Base-by-base conservation (phyloP, 2,113 vertebrate genomes). In the Leptodactylus fuscus region DNA sequence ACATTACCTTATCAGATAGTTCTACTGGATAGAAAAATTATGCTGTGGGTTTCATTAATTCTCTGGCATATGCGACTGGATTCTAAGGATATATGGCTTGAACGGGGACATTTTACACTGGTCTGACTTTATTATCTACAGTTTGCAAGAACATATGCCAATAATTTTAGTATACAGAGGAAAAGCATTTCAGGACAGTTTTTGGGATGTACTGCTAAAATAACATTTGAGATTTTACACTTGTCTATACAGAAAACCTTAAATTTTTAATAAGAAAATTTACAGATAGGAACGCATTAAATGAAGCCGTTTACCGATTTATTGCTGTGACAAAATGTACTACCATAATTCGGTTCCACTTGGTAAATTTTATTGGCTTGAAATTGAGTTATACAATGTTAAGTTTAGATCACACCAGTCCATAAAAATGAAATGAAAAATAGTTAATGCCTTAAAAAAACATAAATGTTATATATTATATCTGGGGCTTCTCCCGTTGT, bases 1-100 rank as follows among this genome's bases (percentile, higher is more conserved):
- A 87, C 83, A 94, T 94, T 95, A 92, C 91, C 87, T 91, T 93
- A 94, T 91, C 90, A 91, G 90, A 90, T 92, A 89, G 89, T 88
- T 92, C 87, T 90, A 91, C 88, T 89, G 0, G 1, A 87, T 86
- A 90, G 88, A 91, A 91, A 90, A 91, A 90, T 81, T 89, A 89
- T n/a, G 10, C 11, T 3, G 82, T 27, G 81, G 55, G 82, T 92
- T 92, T 93, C 91, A 96, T 95, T 96, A 96, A 94, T 93, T 93
- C 91, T 90, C 91, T 90, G 88, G 87, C 88, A 90, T 88, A 88
- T 90, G 90, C 89, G 88, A 89, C 90, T 91, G 84, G 9, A 90
- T 89, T 92, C 75, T 88, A 89, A 92, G 46, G 81, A 92, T 92
- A 89, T 88, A 91, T 88, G 75, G 85, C 88, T 89, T 90, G 67